Base-by-base conservation (phyloP, 2,797 vertebrate genomes). In the Merluccius polli region DNA sequence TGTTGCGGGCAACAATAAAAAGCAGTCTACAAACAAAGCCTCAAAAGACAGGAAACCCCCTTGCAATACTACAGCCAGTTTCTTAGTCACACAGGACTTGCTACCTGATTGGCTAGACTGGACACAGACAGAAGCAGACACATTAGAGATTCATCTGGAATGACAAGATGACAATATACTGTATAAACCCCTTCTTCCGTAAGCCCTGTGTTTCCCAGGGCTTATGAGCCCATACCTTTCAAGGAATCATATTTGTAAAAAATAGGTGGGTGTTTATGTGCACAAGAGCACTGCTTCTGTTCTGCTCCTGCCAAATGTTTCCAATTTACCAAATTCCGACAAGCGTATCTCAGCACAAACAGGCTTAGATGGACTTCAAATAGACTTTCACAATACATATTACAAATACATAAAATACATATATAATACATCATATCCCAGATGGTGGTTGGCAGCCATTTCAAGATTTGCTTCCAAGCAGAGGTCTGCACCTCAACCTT, bases 401-500 rank as follows among this genome's bases (percentile, higher is more conserved):
- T 59, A 1, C 36, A n/a, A 59, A 59, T n/a, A 59, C n/a, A 63
- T 27, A 63, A 63, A n/a, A n/a, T n/a, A n/a, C n/a, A 12, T 63
- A 63, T 24, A 27, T 59, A 9, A 59, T 52, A n/a, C 18, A 52
- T 1, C 4, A 52, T 59, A n/a, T 24, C 21, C 52, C 52, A 4
- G 44, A 18, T 5, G 52, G 52, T 59, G 15, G 24, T 65, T 27
- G 59, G 59, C 59, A 65, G 24, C 59, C 59, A 27, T 65, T 65
- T 65, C 9, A 11, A 13, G 59, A 65, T 65, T 70, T 70, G 13
- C 32, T 70, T 33, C 32, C 29, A 70, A 81, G 30, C 21, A 73
- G 31, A 68, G 24, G 52, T 75, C 71, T 71, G 7, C 24, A 59
- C 38, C 74, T 80, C 35, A 33, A 33, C 9, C 41, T 65, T 44